These are phyloP conservation scores for Neotoma lepida DNA, from an alignment of 2,113 vertebrate genomes.

Conservation along the genomic window DNA sequence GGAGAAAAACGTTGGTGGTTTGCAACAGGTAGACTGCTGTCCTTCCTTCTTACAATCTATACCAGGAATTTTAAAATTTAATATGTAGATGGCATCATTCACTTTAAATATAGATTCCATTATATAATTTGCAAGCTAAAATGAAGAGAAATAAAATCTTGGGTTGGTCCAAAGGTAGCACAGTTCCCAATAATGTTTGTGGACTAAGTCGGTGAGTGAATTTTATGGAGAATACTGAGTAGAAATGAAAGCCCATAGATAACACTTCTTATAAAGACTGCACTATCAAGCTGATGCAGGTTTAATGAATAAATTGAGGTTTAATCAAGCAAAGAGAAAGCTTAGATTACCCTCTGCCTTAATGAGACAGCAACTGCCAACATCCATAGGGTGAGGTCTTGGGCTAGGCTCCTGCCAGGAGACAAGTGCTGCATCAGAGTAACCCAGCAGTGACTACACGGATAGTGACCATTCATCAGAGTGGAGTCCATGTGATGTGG, in stretches of 20 bases:
- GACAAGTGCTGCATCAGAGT: background rate
- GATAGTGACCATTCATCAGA: background rate
- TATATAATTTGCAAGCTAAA: background rate
- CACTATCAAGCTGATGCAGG: background rate
- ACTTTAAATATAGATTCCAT: background rate
- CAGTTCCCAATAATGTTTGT: background rate
- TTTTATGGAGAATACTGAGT: background rate
- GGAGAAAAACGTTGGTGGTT: background rate
- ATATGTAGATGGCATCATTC: background rate
- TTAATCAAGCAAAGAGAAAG: conserved; percentile 7
- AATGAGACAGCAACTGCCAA: background rate
- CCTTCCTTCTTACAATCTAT: background rate
- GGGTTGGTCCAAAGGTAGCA: background rate
- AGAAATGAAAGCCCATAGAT: background rate
- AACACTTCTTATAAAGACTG: background rate
- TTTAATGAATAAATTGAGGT: background rate
- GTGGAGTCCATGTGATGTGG: background rate
- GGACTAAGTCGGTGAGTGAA: background rate
- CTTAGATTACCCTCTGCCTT: background rate
- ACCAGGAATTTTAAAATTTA: background rate
- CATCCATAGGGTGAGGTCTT: background rate
- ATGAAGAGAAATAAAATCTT: background rate
- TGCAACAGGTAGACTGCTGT: no score
- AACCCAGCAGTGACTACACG: background rate
- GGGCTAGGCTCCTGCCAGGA: background rate